Evolutionary conservation across 2,113 vertebrate genomes (phyloP).

Genomic region (Ammodytes dubius): DNA sequence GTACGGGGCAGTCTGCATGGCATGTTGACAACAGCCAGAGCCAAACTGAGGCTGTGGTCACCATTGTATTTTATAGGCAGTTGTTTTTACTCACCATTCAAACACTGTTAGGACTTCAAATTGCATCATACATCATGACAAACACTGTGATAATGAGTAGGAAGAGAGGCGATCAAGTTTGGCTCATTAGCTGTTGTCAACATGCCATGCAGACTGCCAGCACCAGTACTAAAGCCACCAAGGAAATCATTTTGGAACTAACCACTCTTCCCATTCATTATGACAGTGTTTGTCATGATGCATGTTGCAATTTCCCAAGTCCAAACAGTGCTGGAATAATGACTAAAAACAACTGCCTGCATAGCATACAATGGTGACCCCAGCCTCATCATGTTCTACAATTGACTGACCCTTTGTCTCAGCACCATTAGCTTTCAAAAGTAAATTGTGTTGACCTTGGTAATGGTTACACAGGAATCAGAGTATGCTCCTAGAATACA

Average conservation of each 20-base stretch:
- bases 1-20: conserved; percentile 63
- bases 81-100: conserved; percentile 16
- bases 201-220: conserved; percentile 61
- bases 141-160: conserved; percentile 64
- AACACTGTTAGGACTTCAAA: conserved; percentile 25
- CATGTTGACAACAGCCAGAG: conserved; percentile 68
- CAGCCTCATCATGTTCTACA: conserved; percentile 3
- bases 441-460: not conserved
- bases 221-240: conserved; percentile 67
- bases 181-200: conserved; percentile 67
- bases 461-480: not conserved
- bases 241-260: conserved; percentile 77
- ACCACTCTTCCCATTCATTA: conserved; percentile 66
- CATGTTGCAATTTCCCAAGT: conserved; percentile 46
- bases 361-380: conserved; percentile 3
- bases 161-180: conserved; percentile 68
- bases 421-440: conserved; percentile 10
- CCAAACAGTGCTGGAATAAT: conserved; percentile 5
- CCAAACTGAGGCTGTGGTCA: conserved; percentile 48
- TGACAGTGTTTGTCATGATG: conserved; percentile 63
- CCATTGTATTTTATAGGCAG: not conserved
- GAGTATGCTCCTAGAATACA: not conserved
- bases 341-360: conserved; percentile 6
- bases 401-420: conserved; percentile 25
- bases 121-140: conserved; percentile 60